Conservation (phyloP, 2,888 invertebrate genomes). For the Napeogenes inachia region DNA sequence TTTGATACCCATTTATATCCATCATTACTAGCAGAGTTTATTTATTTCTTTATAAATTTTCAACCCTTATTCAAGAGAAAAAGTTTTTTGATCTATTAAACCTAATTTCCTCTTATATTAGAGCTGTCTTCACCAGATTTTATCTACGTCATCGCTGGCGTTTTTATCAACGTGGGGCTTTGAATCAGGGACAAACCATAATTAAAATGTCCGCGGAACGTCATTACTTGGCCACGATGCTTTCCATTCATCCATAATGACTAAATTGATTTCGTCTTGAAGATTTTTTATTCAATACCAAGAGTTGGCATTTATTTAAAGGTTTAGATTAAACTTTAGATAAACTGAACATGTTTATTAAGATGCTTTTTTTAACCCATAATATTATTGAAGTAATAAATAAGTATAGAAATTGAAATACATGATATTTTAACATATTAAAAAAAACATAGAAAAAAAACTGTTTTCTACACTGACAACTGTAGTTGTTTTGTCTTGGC, state of each 20-base stretch:
- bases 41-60: not conserved
- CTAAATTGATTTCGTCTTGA: constrained; percentile 67
- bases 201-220: constrained; percentile 72
- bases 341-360: constrained; percentile 5
- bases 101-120: constrained; percentile 69
- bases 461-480: too few relatives aligned
- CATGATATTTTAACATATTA: too few relatives aligned
- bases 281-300: too few relatives aligned
- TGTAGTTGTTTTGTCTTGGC: too few relatives aligned
- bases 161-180: constrained; percentile 59
- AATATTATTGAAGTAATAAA: not conserved
- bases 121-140: constrained; percentile 66
- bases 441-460: too few relatives aligned
- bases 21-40: too few relatives aligned
- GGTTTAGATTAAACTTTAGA: constrained; percentile 39
- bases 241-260: constrained; percentile 54
- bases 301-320: too few relatives aligned
- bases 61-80: constrained; percentile 33
- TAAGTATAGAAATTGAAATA: not conserved
- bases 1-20: too few relatives aligned
- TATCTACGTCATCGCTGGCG: constrained; percentile 61
- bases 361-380: not conserved
- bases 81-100: constrained; percentile 55
- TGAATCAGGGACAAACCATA: constrained; percentile 64
- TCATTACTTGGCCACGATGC: constrained; percentile 53